Evolutionary conservation across 2,113 vertebrate species (phyloP).

Genomic region (Elephas maximus): DNA sequence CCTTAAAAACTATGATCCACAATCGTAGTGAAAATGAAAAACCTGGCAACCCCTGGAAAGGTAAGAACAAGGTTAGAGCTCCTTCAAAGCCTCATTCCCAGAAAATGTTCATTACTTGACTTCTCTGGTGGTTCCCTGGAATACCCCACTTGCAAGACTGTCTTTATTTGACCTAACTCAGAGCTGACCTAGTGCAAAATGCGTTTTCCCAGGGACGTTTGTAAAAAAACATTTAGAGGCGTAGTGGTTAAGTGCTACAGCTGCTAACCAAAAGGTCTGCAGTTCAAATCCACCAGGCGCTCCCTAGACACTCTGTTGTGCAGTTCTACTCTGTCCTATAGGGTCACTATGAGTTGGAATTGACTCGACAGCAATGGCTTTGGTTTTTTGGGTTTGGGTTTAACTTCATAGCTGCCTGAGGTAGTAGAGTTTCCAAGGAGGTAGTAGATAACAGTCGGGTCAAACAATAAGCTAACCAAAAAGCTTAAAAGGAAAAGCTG

Average conservation of each 20-base stretch:
- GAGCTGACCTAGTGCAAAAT: background rate
- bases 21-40: background rate
- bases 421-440: background rate
- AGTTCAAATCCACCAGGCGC: too few species aligned
- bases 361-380: too few species aligned
- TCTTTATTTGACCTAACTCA: background rate
- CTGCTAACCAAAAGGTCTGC: too few species aligned
- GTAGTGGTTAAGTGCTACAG: too few species aligned
- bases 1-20: conserved; percentile 8
- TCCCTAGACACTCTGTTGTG: too few species aligned
- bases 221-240: background rate
- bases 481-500: background rate
- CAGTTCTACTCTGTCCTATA: too few species aligned
- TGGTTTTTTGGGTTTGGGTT: background rate
- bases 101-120: background rate
- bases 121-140: background rate
- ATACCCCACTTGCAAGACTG: background rate
- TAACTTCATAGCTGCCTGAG: background rate
- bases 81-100: background rate
- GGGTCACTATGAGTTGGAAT: too few species aligned
- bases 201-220: background rate
- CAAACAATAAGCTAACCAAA: background rate
- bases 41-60: background rate
- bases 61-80: background rate
- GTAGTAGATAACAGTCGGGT: background rate